These are phyloP conservation scores for Larimichthys crocea DNA, from an alignment of 2,113 vertebrate species.

Conservation along the genomic window DNA sequence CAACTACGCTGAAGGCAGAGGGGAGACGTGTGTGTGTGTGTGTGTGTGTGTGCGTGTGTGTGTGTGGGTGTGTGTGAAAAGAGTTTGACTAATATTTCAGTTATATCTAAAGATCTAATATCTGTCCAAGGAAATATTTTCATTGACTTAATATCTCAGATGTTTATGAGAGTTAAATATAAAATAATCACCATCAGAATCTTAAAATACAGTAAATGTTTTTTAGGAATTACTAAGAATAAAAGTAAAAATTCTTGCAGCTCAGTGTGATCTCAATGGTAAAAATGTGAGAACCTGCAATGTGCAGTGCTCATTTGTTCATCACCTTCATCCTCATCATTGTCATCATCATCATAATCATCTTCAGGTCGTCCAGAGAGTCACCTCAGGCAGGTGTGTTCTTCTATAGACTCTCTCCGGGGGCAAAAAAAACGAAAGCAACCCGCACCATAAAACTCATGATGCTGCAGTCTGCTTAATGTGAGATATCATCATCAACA, in stretches of 20 bases:
- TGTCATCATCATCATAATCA: conserved; percentile 28
- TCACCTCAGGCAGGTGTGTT: conserved; percentile 62
- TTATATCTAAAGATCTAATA: too few relatives aligned
- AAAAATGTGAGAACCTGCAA: not conserved
- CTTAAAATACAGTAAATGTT: not conserved
- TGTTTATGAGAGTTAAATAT: not conserved
- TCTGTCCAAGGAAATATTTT: not conserved
- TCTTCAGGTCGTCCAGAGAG: conserved; percentile 23
- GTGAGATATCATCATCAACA: conserved; percentile 57
- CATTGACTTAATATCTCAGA: not conserved
- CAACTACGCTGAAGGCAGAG: not conserved
- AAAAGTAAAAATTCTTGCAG: not conserved
- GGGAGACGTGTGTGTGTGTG: not conserved
- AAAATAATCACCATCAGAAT: not conserved
- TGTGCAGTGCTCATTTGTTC: not conserved
- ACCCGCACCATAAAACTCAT: conserved; percentile 54
- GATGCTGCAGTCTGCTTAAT: conserved; percentile 77
- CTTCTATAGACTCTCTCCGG: conserved; percentile 32
- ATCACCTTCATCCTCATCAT: conserved; percentile 8
- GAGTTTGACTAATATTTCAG: not conserved
- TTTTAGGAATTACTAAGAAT: not conserved
- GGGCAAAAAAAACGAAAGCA: conserved; percentile 21
- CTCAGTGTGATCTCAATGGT: not conserved
- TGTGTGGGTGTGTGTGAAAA: not conserved
- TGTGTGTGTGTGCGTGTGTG: not conserved